Evolutionary conservation across 1,140 invertebrate genomes (phyloP).

Genomic region (Ceratosolen fusciceps): DNA sequence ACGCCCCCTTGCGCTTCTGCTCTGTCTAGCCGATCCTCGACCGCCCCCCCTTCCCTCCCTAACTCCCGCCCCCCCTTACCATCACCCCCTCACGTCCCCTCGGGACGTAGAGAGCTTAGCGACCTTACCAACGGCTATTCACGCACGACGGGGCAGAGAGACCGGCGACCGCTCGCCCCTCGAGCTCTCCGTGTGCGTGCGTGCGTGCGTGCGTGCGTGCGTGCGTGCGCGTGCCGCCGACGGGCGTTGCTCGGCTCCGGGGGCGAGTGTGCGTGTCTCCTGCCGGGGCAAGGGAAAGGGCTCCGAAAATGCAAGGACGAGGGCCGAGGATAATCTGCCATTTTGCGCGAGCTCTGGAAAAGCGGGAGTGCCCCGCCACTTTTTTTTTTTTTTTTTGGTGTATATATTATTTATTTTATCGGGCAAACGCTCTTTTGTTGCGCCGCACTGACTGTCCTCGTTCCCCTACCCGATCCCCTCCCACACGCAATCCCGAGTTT

Average conservation of each 20-base stretch:
- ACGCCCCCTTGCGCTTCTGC: too few relatives aligned
- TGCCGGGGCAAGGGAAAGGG: not conserved
- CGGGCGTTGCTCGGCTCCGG: not conserved
- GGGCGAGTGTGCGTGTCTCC: not conserved
- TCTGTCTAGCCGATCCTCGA: not conserved
- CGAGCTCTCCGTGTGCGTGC: not conserved
- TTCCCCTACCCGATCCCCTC: too few relatives aligned
- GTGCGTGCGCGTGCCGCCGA: not conserved
- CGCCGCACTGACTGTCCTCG: too few relatives aligned
- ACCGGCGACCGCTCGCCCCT: not conserved
- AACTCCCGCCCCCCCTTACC: not conserved
- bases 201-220: not conserved
- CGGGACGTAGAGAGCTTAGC: too few relatives aligned
- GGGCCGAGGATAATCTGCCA: constrained; percentile 17
- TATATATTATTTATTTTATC: too few relatives aligned
- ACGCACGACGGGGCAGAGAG: not conserved
- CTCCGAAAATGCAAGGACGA: not conserved
- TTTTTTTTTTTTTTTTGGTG: too few relatives aligned
- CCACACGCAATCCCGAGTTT: too few relatives aligned
- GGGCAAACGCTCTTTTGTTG: not conserved
- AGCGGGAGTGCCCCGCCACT: too few relatives aligned
- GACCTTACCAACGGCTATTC: constrained; percentile 14
- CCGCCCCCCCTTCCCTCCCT: not conserved
- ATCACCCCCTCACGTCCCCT: not conserved
- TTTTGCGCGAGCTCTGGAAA: not conserved